Evolutionary conservation across 1,140 invertebrate genomes (phyloP).

Genomic region (Dreissena rostriformis): DNA sequence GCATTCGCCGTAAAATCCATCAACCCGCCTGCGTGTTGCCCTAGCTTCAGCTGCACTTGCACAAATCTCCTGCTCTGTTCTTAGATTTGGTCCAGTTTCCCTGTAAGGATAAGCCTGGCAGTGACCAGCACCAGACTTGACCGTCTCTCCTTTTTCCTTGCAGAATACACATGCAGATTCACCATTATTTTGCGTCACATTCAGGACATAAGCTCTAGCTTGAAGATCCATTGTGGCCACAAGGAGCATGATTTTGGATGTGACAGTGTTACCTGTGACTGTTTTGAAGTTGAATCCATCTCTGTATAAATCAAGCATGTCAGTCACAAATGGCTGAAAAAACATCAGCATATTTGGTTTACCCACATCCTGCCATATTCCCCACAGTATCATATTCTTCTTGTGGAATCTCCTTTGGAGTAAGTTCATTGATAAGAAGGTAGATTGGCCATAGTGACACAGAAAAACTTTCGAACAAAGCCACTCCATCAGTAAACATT

Average conservation of each 20-base stretch:
- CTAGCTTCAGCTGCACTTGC: not conserved
- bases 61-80: not conserved
- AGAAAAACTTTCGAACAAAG: slow-evolving; percentile 15
- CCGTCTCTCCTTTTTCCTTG: not conserved
- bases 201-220: slow-evolving; percentile 16
- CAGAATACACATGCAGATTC: slow-evolving; percentile 26
- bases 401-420: slow-evolving; percentile 26
- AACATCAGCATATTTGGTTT: slow-evolving; percentile 34
- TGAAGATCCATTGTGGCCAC: slow-evolving; percentile 24
- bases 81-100: not conserved
- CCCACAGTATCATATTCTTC: slow-evolving; percentile 49
- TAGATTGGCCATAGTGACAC: slow-evolving; percentile 40
- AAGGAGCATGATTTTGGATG: not conserved
- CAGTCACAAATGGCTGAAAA: slow-evolving; percentile 25
- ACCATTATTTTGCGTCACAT: slow-evolving; percentile 34
- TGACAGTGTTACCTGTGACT: not conserved
- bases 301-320: slow-evolving; percentile 10
- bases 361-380: slow-evolving; percentile 20
- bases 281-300: not conserved
- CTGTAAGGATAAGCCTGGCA: slow-evolving; percentile 15
- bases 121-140: not conserved
- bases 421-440: slow-evolving; percentile 44
- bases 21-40: not conserved
- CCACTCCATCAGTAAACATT: slow-evolving; percentile 26
- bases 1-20: slow-evolving; percentile 4